These are phyloP conservation scores for Oncorhynchus clarkii DNA, from an alignment of 2,113 vertebrate genomes.

Conservation along the genomic window DNA sequence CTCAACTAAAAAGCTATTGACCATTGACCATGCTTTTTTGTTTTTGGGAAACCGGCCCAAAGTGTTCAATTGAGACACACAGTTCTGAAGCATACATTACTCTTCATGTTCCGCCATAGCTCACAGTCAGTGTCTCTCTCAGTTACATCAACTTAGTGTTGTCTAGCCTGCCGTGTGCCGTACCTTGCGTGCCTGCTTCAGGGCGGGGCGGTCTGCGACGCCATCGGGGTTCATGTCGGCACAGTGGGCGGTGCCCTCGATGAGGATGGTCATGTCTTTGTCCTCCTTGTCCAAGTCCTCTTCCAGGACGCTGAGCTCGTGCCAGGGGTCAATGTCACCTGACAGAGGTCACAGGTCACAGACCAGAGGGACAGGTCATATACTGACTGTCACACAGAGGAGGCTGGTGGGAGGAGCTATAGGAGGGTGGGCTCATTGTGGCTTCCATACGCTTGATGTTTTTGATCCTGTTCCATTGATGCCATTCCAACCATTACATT, in stretches of 20 bases:
- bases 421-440: no score
- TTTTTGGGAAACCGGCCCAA: no score
- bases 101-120: not conserved
- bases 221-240: constrained; percentile 63
- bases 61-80: no score
- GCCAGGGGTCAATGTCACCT: constrained; percentile 78
- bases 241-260: constrained; percentile 72
- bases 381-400: no score
- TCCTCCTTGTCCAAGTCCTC: constrained; percentile 38
- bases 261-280: constrained; percentile 57
- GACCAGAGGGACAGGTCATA: no score
- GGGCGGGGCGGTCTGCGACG: constrained; percentile 50
- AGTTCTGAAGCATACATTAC: no score
- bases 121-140: not conserved
- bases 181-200: constrained; percentile 67
- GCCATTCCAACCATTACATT: no score
- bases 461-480: no score
- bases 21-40: no score
- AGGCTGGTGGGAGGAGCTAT: no score
- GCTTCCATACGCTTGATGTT: no score
- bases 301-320: constrained; percentile 60
- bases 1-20: no score
- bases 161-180: not conserved
- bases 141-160: not conserved
- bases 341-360: not conserved